Evolutionary conservation across 92 coral and sea anemone species (phyloP).

Genomic region (Heliopora coerulea): DNA sequence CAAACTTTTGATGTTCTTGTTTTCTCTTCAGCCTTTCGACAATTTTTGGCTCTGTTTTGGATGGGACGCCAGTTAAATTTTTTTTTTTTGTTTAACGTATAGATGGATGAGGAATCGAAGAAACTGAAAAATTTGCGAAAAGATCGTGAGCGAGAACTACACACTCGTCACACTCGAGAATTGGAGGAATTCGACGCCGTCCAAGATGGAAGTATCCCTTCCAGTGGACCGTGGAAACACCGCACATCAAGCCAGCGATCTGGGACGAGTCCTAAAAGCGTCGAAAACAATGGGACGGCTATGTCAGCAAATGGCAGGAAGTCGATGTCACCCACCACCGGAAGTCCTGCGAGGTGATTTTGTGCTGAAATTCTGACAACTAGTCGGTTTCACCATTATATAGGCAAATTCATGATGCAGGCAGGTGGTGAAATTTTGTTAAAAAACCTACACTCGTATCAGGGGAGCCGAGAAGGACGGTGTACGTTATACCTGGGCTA

Average conservation of each 20-base stretch:
- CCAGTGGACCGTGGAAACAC: constrained; percentile 70
- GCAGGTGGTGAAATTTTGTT: not conserved
- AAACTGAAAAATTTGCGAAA: constrained; percentile 63
- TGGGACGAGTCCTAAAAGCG: constrained; percentile 22
- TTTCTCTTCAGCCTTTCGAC: no score
- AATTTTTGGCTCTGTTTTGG: no score
- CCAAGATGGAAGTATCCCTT: constrained; percentile 44
- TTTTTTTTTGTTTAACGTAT: no score
- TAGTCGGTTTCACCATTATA: not conserved
- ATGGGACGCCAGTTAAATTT: no score
- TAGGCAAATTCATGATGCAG: not conserved
- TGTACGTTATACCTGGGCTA: no score
- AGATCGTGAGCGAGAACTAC: constrained; percentile 60
- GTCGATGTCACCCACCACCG: constrained; percentile 8
- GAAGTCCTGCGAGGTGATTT: constrained; percentile 26
- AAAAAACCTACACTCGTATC: not conserved
- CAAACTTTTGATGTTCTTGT: no score
- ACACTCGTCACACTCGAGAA: constrained; percentile 63
- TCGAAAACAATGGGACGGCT: constrained; percentile 72
- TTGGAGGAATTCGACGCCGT: constrained; percentile 70
- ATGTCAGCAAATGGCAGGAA: constrained; percentile 19
- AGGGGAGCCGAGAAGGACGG: no score
- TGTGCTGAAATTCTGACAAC: not conserved
- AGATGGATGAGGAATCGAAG: constrained; percentile 87
- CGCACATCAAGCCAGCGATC: constrained; percentile 61